Percentiles rank a stretch among this genome's conserved stretches.
These are phyloP conservation scores for Physella acuta DNA, from an alignment of 1,140 invertebrate species.

Conservation along the genomic window DNA sequence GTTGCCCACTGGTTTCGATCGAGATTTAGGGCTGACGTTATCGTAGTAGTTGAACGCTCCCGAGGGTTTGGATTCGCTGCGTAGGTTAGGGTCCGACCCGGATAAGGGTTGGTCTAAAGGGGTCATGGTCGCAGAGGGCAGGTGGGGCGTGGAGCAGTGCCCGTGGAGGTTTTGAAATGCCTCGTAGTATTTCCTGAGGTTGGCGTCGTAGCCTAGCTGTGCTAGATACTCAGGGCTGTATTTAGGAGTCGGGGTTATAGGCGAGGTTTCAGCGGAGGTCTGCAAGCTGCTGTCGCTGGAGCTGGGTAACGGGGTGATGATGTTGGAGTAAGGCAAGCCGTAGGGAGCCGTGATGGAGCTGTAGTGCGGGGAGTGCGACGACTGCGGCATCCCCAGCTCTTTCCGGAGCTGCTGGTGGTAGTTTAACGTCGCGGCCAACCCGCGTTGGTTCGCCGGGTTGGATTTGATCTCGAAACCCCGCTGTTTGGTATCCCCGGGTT, in stretches of 20 bases:
- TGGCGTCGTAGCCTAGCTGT: neutral
- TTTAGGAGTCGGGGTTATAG: neutral
- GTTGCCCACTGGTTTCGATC: neutral
- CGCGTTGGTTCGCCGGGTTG: neutral
- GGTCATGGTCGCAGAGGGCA: slow-evolving; percentile 2
- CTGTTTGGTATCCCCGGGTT: neutral
- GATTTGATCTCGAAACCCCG: neutral
- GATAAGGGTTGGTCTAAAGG: slow-evolving; percentile 11
- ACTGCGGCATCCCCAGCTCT: slow-evolving; percentile 19
- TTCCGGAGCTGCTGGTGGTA: slow-evolving; percentile 20
- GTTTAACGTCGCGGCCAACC: slow-evolving; percentile 10
- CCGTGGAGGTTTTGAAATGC: slow-evolving; percentile 18
- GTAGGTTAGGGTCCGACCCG: slow-evolving; percentile 18
- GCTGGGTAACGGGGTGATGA: slow-evolving; percentile 12
- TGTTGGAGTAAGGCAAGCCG: neutral
- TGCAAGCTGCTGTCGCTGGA: slow-evolving; percentile 15
- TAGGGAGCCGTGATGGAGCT: neutral
- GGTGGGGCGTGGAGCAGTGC: slow-evolving; percentile 14
- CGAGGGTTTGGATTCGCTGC: slow-evolving; percentile 1
- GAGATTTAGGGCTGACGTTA: neutral
- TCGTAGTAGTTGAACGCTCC: slow-evolving; percentile 10
- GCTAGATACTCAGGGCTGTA: neutral
- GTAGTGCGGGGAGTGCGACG: neutral
- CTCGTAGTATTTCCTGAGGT: slow-evolving; percentile 1
- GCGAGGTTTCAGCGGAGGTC: neutral